These are phyloP conservation scores for Nematolebias whitei DNA, from an alignment of 2,113 vertebrate genomes.

Conservation along the genomic window DNA sequence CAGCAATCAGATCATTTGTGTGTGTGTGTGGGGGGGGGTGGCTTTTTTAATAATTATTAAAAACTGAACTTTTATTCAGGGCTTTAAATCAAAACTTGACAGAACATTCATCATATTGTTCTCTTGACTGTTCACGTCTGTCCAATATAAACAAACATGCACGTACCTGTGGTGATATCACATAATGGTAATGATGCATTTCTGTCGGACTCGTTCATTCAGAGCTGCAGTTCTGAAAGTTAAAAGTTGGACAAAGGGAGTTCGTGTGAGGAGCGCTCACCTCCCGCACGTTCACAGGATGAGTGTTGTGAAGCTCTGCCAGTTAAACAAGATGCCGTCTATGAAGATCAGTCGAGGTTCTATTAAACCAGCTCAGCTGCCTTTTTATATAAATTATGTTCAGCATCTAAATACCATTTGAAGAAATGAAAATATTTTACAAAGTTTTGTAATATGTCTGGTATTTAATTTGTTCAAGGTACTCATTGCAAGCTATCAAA, in stretches of 20 bases:
- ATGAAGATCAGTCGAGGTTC: too few relatives aligned
- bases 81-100: background rate
- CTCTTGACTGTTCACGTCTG: background rate
- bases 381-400: too few relatives aligned
- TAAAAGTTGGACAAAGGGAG: background rate
- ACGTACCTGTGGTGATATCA: background rate
- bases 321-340: background rate
- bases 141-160: background rate
- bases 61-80: too few relatives aligned
- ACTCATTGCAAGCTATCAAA: too few relatives aligned
- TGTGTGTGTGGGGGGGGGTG: too few relatives aligned
- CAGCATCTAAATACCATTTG: too few relatives aligned
- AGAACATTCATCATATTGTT: background rate
- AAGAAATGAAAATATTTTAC: too few relatives aligned
- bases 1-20: slow-evolving; percentile 2
- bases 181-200: slow-evolving; percentile 1
- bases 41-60: too few relatives aligned
- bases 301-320: background rate
- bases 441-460: too few relatives aligned
- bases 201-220: slow-evolving; percentile 10
- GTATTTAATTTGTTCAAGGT: too few relatives aligned
- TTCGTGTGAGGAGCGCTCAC: slow-evolving; percentile 1
- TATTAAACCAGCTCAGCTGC: too few relatives aligned
- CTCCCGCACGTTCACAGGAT: slow-evolving; percentile 20
- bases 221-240: background rate